phyloP scores from a whole-genome alignment of 1,140 invertebrate genomes.

The Drosophila bipectinata region DNA sequence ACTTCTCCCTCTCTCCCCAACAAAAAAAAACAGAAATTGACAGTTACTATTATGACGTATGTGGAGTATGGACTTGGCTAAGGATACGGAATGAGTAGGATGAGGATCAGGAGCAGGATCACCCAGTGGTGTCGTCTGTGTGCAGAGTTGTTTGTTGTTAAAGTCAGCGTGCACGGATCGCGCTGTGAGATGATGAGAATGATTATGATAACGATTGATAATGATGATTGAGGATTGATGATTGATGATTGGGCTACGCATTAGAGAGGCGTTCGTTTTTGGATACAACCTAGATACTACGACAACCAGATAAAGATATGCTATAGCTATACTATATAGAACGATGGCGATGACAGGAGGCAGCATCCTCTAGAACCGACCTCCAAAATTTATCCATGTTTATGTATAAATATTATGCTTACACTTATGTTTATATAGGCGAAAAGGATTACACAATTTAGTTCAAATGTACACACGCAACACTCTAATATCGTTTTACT shows the following conservation, averaged over 20 bases:
- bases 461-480: constrained; percentile 75
- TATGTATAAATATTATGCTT: constrained; percentile 78
- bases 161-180: constrained; percentile 32
- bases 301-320: constrained; percentile 57
- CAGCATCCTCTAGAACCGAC: constrained; percentile 2
- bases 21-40: constrained; percentile 36
- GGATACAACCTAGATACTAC: constrained; percentile 66
- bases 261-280: constrained; percentile 61
- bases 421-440: constrained; percentile 74
- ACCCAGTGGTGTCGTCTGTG: constrained; percentile 1
- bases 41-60: constrained; percentile 65
- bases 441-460: constrained; percentile 79
- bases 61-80: constrained; percentile 19
- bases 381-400: constrained; percentile 39
- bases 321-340: constrained; percentile 64
- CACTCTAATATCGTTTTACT: constrained; percentile 58
- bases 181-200: constrained; percentile 23
- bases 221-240: constrained; percentile 2
- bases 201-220: constrained; percentile 9
- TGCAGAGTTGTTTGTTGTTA: constrained; percentile 67
- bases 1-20: constrained; percentile 6
- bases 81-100: constrained; percentile 14
- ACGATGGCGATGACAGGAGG: constrained; percentile 18
- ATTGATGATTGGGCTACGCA: constrained; percentile 33
- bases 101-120: neutral